A percentile compares a stretch with the other conserved stretches of the same genome.
phyloP scores from a whole-genome alignment of 2,113 vertebrate genomes.

The Psilopsiagon aurifrons region DNA sequence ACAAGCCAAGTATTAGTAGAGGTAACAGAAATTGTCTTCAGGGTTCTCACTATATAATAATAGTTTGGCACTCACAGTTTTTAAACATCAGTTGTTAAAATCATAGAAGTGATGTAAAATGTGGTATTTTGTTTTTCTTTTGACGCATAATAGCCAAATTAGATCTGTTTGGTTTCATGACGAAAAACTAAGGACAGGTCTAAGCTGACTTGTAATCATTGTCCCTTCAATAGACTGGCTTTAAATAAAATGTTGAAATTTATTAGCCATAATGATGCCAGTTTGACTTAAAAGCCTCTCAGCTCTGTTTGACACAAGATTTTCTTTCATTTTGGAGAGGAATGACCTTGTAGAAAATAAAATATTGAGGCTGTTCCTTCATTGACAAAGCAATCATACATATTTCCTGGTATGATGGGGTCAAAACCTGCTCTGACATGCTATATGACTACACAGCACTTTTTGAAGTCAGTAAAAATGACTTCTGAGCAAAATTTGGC shows the following conservation, averaged over 20 bases:
- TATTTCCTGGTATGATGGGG: background rate
- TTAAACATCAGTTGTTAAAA: background rate
- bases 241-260: background rate
- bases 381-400: background rate
- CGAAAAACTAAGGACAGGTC: background rate
- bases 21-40: background rate
- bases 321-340: background rate
- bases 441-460: background rate
- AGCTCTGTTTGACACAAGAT: background rate
- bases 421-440: background rate
- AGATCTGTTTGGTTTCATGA: background rate
- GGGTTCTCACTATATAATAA: background rate
- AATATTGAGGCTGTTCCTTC: background rate
- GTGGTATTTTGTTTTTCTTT: background rate
- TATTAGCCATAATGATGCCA: background rate
- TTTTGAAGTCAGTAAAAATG: background rate
- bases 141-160: background rate
- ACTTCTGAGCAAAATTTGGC: background rate
- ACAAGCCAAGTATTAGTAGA: background rate
- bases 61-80: background rate
- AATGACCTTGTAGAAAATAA: background rate
- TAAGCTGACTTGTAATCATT: background rate
- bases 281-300: background rate
- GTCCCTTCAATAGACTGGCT: background rate
- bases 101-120: background rate